A percentile compares a stretch with the other conserved stretches of the same genome.
These are phyloP conservation scores for Pseudochirops corinnae DNA, from an alignment of 2,797 vertebrate genomes.

Conservation along the genomic window DNA sequence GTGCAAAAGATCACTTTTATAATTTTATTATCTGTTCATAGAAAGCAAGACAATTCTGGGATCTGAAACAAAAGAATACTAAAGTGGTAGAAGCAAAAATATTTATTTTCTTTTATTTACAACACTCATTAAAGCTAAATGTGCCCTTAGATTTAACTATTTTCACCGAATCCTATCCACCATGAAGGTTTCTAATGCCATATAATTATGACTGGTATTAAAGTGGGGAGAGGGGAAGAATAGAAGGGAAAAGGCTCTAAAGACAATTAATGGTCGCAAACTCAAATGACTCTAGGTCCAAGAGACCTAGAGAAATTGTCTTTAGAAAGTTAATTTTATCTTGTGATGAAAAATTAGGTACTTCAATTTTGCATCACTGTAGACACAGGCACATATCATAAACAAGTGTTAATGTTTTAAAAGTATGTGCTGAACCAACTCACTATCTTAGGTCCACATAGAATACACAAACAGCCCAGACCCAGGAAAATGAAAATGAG, in stretches of 20 bases:
- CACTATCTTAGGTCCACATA: neutral
- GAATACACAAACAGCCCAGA: neutral
- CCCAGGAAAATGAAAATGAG: neutral
- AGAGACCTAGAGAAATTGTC: neutral
- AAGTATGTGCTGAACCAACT: neutral
- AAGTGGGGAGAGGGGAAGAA: neutral
- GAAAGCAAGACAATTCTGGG: neutral
- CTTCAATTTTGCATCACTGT: neutral
- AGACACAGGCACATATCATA: neutral
- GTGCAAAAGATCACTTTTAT: slow-evolving; percentile 1
- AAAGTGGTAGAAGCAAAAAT: neutral
- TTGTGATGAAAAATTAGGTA: neutral
- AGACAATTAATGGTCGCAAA: slow-evolving; percentile 37
- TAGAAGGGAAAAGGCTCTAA: slow-evolving; percentile 3
- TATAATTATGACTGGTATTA: slow-evolving; percentile 19
- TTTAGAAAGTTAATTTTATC: neutral
- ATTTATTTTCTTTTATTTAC: neutral
- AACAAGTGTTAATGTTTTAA: neutral
- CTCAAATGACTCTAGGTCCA: neutral
- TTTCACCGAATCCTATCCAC: slow-evolving; percentile 25
- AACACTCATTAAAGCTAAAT: slow-evolving; percentile 24
- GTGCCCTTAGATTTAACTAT: neutral
- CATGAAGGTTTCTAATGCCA: slow-evolving; percentile 12
- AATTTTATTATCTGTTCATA: slow-evolving; percentile 20
- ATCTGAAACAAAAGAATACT: slow-evolving; percentile 44